Base-by-base conservation (phyloP, 2,888 invertebrate species). In the Nephrotoma guestfalica region DNA sequence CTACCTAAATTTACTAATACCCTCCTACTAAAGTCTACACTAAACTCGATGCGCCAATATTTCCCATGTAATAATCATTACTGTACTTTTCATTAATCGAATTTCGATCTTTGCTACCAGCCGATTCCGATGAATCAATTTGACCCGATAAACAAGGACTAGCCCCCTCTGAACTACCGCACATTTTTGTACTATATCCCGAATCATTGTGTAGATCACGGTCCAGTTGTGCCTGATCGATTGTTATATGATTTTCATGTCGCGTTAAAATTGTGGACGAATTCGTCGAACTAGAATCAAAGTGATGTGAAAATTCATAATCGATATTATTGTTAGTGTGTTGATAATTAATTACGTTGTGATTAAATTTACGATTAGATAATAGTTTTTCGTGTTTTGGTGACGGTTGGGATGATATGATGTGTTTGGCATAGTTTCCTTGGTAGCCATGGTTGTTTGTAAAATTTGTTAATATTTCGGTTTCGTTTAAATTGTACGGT, bases 111-210 rank as follows among this genome's bases (percentile, higher is more conserved):
- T 86, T 85, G 43, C 47, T 86, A 18, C n/a, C 45, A 6, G 41
- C 43, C 9, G 43, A 18, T 86, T 86, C 5, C n/a, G 41, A 40
- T 18, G 9, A 40, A 41, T 89, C 89, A 2, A 88, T 88, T 86
- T 88, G 88, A 0, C 94, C 94, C 47, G 95, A 95, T 86, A 95
- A 92, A 90, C 95, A 95, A 2, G 96, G 95, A n/a, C 95, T 95
- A 42, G 96, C 95, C 0, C 96, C 95, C 89, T 95, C 95, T 6
- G 95, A 95, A 88, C 95, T 95, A 0, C 95, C 95, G 88, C 96
- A 96, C 88, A 96, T 95, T 89, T 96, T 95, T 57, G 96, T 96
- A 89, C 96, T 96, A 90, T 97, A 97, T 0, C 97, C 97, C 0
- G 96, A 96, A 91, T 97, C 97, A 88, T 96, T 96, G 90, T 95